phyloP scores from a whole-genome alignment of 2,113 vertebrate species.

The Mixornis gularis region DNA sequence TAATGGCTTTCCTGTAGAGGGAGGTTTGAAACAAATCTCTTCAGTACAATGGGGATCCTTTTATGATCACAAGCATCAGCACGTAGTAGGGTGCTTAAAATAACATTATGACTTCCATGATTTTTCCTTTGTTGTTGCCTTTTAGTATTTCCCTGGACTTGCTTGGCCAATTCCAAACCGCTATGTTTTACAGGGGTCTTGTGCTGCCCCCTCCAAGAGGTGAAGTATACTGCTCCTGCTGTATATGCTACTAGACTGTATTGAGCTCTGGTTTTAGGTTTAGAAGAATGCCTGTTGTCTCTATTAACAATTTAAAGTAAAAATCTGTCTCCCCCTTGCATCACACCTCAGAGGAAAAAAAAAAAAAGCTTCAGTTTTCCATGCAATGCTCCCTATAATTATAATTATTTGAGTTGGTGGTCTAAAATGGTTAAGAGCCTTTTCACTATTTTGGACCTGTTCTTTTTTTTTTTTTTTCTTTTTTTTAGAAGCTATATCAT shows the following conservation, averaged over 20 bases:
- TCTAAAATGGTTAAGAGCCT: neutral
- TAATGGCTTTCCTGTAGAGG: neutral
- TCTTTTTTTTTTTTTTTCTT: neutral
- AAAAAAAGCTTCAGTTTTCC: neutral
- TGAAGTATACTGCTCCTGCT: neutral
- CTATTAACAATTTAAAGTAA: neutral
- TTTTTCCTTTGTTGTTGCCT: neutral
- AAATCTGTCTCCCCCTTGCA: neutral
- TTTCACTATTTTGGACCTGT: neutral
- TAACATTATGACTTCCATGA: neutral
- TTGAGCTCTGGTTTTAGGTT: neutral
- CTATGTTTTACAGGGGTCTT: neutral
- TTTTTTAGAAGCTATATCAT: neutral
- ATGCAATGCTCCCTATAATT: neutral
- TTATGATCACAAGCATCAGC: neutral
- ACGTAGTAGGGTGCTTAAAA: neutral
- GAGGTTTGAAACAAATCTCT: conserved; percentile 42
- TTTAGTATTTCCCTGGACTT: neutral
- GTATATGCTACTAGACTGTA: neutral
- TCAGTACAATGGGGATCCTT: neutral
- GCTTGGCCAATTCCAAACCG: neutral
- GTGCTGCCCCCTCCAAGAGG: neutral
- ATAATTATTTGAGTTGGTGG: neutral
- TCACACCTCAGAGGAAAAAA: neutral
- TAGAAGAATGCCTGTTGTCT: neutral